Conservation (phyloP, 2,888 invertebrate genomes). For the Phengaris arion region DNA sequence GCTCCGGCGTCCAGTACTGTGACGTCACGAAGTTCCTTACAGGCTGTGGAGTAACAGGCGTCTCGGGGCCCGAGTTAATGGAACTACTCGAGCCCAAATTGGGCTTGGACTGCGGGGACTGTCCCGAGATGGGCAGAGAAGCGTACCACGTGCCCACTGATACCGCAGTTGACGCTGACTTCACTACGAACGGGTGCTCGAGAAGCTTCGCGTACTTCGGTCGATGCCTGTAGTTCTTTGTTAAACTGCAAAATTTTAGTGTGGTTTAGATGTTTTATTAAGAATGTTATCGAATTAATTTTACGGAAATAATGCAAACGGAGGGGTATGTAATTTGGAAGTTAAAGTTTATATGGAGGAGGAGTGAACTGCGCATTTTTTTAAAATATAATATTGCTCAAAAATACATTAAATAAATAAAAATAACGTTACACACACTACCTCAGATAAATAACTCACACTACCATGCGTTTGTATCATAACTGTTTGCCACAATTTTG, state of each 20-base stretch:
- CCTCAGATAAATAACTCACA: too few species aligned
- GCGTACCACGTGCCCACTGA: slow-evolving; percentile 93
- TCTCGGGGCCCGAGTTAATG: slow-evolving; percentile 39
- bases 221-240: slow-evolving; percentile 94
- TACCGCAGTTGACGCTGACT: slow-evolving; percentile 84
- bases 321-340: too few species aligned
- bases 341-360: too few species aligned
- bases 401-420: too few species aligned
- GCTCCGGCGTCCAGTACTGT: slow-evolving; percentile 66
- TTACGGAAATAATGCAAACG: too few species aligned
- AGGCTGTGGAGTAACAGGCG: slow-evolving; percentile 52
- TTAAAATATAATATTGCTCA: too few species aligned
- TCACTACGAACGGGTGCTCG: slow-evolving; percentile 92
- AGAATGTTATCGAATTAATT: slow-evolving; percentile 34
- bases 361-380: too few species aligned
- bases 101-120: slow-evolving; percentile 42
- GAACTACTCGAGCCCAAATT: slow-evolving; percentile 36
- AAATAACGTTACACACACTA: too few species aligned
- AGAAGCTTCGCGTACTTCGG: slow-evolving; percentile 96
- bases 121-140: slow-evolving; percentile 68
- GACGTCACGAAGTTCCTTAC: slow-evolving; percentile 67
- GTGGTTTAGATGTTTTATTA: background rate
- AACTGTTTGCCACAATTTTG: too few species aligned
- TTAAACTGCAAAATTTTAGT: slow-evolving; percentile 82
- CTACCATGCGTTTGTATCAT: too few species aligned